Base-by-base conservation (phyloP, 2,888 invertebrate species). In the Diarsia rubi region DNA sequence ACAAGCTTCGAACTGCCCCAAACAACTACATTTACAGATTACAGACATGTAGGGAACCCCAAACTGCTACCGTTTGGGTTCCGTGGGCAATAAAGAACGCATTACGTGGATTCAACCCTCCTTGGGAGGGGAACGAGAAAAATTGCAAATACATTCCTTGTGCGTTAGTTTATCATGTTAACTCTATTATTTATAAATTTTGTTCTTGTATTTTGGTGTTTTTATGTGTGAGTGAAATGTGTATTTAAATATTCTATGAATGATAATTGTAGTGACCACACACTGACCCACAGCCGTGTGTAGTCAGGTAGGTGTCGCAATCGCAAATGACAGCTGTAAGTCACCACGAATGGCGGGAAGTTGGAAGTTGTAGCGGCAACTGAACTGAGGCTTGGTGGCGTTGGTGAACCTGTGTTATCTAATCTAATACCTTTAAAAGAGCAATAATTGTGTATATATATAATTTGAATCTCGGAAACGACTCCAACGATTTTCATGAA, bases 41-140 rank as follows among this genome's bases (percentile, higher is more conserved):
- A 94, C 88, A 90, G 90, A 90, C 90, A 89, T 90, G 88, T 60
- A 79, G 57, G 79, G 91, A 89, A 91, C 93, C 94, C 93, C 92
- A 92, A 93, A 94, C 91, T 88, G 89, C 88, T 82, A 82, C 88
- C 87, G 86, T 91, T 91, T 88, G 90, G 91, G 93, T 90, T 92
- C 92, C 91, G 90, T 88, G 92, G 92, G 92, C 90, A 88, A 94
- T 95, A 95, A 95, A 95, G 91, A 89, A 93, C 89, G 90, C 93
- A 94, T 94, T 95, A 94, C 92, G 92, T 83, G 91, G 90, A 73
- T 66, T 63, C 83, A 86, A 89, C 89, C 90, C 90, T 89, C 87
- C 78, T 67, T 66, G 75, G 76, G 71, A 88, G 83, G 87, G 89
- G 90, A 84, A 81, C 75, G 76, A 78, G 80, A 86, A 84, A 84